Percentiles rank a stretch among this genome's conserved stretches.
Conservation (phyloP, 2,113 vertebrate genomes). For the Serinus canaria region DNA sequence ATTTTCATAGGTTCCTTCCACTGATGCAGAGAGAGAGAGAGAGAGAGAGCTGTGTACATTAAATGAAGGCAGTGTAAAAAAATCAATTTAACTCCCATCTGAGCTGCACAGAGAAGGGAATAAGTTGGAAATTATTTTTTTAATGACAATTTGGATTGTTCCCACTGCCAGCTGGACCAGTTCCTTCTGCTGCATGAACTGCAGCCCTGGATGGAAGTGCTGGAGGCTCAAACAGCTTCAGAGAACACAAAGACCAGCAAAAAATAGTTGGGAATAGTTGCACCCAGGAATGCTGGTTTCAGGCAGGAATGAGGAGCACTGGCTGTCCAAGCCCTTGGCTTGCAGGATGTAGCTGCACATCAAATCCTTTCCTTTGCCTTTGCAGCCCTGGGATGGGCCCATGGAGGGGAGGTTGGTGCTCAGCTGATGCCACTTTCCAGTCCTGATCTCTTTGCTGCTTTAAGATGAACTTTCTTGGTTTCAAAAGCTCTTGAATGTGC, state of each 20-base stretch:
- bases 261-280: neutral
- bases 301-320: neutral
- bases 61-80: constrained; percentile 20
- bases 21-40: neutral
- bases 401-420: neutral
- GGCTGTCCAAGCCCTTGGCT: neutral
- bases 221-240: neutral
- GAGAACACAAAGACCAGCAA: neutral
- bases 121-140: constrained; percentile 42
- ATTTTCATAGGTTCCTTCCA: constrained; percentile 9
- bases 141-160: constrained; percentile 14
- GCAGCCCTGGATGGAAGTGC: neutral
- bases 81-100: constrained; percentile 49
- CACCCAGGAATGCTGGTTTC: neutral
- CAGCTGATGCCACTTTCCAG: neutral
- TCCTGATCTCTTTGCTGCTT: neutral
- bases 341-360: neutral
- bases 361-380: neutral
- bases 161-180: constrained; percentile 3
- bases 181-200: neutral
- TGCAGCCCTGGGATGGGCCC: neutral
- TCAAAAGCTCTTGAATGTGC: neutral
- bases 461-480: neutral
- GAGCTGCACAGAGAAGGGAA: constrained; percentile 10
- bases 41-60: neutral